These are phyloP conservation scores for Rhinogobio ventralis DNA, from an alignment of 2,797 vertebrate genomes.

Conservation along the genomic window DNA sequence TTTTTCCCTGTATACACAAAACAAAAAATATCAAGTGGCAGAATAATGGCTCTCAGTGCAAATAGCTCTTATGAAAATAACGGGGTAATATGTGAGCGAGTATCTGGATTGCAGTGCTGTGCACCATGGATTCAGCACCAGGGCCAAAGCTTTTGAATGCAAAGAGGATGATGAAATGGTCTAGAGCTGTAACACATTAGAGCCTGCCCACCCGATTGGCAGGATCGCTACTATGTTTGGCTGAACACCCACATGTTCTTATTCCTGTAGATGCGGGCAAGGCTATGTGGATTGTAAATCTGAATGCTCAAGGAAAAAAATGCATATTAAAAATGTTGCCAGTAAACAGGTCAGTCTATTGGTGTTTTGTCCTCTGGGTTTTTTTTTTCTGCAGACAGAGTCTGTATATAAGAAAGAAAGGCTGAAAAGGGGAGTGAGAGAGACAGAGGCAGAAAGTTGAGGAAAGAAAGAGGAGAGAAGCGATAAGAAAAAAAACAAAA, in stretches of 20 bases:
- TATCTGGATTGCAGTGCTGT: constrained; percentile 28
- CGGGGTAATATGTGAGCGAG: constrained; percentile 10
- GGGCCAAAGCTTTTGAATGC: constrained; percentile 36
- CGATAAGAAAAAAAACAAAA: constrained; percentile 63
- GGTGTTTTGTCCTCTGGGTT: constrained; percentile 58
- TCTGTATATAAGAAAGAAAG: constrained; percentile 50
- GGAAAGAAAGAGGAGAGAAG: constrained; percentile 46
- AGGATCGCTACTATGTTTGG: constrained; percentile 48
- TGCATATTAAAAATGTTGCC: constrained; percentile 49
- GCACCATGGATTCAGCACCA: constrained; percentile 15
- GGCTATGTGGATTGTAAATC: constrained; percentile 42
- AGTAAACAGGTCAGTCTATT: constrained; percentile 68
- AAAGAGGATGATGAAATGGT: constrained; percentile 42
- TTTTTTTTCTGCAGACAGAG: constrained; percentile 2
- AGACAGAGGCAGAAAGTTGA: constrained; percentile 67
- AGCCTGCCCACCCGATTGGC: constrained; percentile 44
- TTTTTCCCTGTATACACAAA: constrained; percentile 17
- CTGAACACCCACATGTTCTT: constrained; percentile 48
- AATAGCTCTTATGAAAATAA: constrained; percentile 37
- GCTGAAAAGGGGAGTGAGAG: constrained; percentile 31
- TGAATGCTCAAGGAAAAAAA: constrained; percentile 15
- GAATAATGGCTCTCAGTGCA: constrained; percentile 23
- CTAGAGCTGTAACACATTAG: constrained; percentile 33
- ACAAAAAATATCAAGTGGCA: constrained; percentile 35
- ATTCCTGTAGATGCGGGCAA: constrained; percentile 16